Conservation (phyloP, 2,797 vertebrate genomes). For the Moxostoma hubbsi region DNA sequence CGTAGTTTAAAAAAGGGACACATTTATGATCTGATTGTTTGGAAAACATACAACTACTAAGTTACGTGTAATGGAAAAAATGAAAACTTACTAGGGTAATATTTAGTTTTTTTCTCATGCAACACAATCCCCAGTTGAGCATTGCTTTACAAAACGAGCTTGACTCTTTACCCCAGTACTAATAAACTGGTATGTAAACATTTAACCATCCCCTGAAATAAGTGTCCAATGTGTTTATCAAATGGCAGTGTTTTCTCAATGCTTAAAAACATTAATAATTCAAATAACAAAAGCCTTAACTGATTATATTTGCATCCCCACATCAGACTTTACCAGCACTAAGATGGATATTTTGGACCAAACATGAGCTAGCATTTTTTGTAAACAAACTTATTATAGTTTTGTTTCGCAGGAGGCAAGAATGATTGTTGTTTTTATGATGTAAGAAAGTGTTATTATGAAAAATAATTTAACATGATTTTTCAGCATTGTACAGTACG, state of each 20-base stretch:
- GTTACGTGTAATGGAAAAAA: slow-evolving; percentile 6
- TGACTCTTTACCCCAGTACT: not conserved
- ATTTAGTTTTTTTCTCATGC: slow-evolving; percentile 25
- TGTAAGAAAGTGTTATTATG: not conserved
- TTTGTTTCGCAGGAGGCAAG: slow-evolving; percentile 2
- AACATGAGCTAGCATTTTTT: not conserved
- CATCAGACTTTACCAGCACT: not conserved
- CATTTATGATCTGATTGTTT: slow-evolving; percentile 3
- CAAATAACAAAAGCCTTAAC: not conserved
- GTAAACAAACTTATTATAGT: not conserved
- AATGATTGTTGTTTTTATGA: slow-evolving; percentile 1
- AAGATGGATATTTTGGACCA: slow-evolving; percentile 8
- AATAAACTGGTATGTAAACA: slow-evolving; percentile 34
- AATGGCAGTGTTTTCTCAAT: slow-evolving; percentile 45
- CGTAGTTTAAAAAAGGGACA: slow-evolving; percentile 29
- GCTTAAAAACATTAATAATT: slow-evolving; percentile 7
- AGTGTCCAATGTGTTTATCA: slow-evolving; percentile 31
- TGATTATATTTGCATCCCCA: not conserved
- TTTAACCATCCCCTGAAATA: not conserved
- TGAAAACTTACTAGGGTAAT: slow-evolving; percentile 24
- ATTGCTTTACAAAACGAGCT: slow-evolving; percentile 31
- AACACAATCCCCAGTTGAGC: slow-evolving; percentile 14
- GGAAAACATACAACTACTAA: slow-evolving; percentile 23
- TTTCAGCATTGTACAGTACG: not conserved
- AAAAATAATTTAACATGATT: too few species aligned